Evolutionary conservation across 2,888 invertebrate genomes (phyloP).

Genomic region (Synanthedon tipuliformis): DNA sequence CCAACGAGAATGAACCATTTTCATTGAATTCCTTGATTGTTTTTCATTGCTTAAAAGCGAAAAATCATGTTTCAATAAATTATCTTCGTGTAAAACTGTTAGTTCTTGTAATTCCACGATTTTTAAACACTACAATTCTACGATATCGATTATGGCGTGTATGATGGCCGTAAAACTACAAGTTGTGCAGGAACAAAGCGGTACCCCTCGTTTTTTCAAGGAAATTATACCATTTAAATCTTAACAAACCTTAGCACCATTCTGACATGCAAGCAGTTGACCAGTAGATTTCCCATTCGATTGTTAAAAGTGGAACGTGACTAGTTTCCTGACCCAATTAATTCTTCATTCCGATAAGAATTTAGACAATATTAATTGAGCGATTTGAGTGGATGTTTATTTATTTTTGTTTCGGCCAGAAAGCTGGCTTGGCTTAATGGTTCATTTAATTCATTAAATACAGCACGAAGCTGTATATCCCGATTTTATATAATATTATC

Average conservation of each 20-base stretch:
- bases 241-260: background rate
- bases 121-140: too few species aligned
- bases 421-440: too few species aligned
- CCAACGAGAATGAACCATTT: too few species aligned
- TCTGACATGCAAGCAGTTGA: conserved; percentile 1
- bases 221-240: background rate
- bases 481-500: too few species aligned
- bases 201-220: background rate
- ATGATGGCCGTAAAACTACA: conserved; percentile 8
- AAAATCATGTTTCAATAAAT: too few species aligned
- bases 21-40: too few species aligned
- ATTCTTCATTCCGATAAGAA: background rate
- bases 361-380: background rate
- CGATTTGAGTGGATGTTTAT: background rate
- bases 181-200: background rate
- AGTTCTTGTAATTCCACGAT: too few species aligned
- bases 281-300: background rate
- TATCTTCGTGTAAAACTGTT: too few species aligned
- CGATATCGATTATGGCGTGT: conserved; percentile 8
- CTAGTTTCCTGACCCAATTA: background rate
- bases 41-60: too few species aligned
- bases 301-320: background rate
- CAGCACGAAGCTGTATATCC: too few species aligned
- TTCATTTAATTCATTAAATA: too few species aligned
- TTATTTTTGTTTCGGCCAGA: too few species aligned